Evolutionary conservation across 1,140 invertebrate genomes (phyloP).

Genomic region (Pachypsylla venusta): DNA sequence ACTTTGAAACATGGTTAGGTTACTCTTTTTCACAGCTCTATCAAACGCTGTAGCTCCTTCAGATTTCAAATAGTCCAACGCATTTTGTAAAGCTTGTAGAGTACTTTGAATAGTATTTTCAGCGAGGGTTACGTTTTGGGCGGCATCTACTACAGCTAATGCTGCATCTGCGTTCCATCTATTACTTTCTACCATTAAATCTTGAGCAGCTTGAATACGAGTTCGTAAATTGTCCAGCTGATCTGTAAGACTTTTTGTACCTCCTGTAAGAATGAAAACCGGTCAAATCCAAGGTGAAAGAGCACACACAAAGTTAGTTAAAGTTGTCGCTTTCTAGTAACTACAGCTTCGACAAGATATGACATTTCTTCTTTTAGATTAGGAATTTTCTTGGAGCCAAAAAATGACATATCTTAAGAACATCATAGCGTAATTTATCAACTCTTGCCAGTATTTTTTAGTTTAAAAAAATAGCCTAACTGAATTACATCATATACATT

Average conservation of each 20-base stretch:
- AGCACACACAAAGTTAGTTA: too few species aligned
- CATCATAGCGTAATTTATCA: too few species aligned
- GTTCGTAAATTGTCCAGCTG: background rate
- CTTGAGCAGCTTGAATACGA: slow-evolving; percentile 35
- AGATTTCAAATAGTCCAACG: slow-evolving; percentile 56
- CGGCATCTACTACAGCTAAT: slow-evolving; percentile 42
- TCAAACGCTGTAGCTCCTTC: slow-evolving; percentile 61
- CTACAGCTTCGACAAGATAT: too few species aligned
- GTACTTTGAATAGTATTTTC: slow-evolving; percentile 40
- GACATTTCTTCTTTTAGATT: too few species aligned
- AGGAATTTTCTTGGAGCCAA: too few species aligned
- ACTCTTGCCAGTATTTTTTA: too few species aligned
- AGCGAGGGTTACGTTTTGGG: slow-evolving; percentile 51
- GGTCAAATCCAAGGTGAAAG: too few species aligned
- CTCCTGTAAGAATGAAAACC: background rate
- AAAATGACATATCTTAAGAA: too few species aligned
- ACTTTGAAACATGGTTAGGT: slow-evolving; percentile 78
- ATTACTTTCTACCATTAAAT: slow-evolving; percentile 44
- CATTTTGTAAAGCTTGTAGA: slow-evolving; percentile 35
- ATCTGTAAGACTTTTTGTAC: background rate
- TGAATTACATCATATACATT: too few species aligned
- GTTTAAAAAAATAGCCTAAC: too few species aligned
- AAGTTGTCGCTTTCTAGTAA: too few species aligned
- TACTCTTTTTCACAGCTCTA: slow-evolving; percentile 64
- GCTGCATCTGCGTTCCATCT: slow-evolving; percentile 41